These are phyloP conservation scores for Pachymerium ferrugineum DNA, from an alignment of 2,888 invertebrate genomes.

Conservation along the genomic window DNA sequence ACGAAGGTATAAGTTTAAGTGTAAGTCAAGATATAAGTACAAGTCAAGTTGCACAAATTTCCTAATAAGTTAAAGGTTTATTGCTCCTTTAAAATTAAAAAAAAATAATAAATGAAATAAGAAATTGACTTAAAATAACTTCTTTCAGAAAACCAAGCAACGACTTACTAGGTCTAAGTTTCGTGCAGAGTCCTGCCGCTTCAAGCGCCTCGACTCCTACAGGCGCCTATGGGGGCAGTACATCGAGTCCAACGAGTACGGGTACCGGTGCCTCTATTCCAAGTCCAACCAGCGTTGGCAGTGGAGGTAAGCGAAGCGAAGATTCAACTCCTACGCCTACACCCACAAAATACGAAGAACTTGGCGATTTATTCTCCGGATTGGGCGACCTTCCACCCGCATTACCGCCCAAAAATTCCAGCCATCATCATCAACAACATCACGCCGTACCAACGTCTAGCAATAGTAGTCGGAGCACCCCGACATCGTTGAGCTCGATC, in stretches of 20 bases:
- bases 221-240: conserved; percentile 56
- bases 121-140: not conserved
- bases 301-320: conserved; percentile 31
- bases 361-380: conserved; percentile 71
- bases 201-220: conserved; percentile 74
- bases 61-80: not conserved
- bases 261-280: conserved; percentile 30
- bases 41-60: not conserved
- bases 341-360: conserved; percentile 39
- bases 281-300: conserved; percentile 34
- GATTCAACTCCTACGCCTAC: conserved; percentile 36
- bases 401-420: conserved; percentile 54
- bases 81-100: not conserved
- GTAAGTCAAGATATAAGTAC: too few species aligned
- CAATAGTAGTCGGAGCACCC: conserved; percentile 44
- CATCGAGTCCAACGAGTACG: conserved; percentile 31
- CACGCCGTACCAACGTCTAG: conserved; percentile 35
- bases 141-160: conserved; percentile 57
- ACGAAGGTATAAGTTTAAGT: too few species aligned
- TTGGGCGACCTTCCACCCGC: conserved; percentile 68
- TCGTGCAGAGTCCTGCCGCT: conserved; percentile 72
- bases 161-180: conserved; percentile 71
- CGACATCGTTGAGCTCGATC: conserved; percentile 53
- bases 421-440: conserved; percentile 45
- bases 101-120: not conserved